A percentile compares a stretch with the other conserved stretches of the same genome.
Conservation (phyloP, 2,113 vertebrate genomes). For the Bos indicus region DNA sequence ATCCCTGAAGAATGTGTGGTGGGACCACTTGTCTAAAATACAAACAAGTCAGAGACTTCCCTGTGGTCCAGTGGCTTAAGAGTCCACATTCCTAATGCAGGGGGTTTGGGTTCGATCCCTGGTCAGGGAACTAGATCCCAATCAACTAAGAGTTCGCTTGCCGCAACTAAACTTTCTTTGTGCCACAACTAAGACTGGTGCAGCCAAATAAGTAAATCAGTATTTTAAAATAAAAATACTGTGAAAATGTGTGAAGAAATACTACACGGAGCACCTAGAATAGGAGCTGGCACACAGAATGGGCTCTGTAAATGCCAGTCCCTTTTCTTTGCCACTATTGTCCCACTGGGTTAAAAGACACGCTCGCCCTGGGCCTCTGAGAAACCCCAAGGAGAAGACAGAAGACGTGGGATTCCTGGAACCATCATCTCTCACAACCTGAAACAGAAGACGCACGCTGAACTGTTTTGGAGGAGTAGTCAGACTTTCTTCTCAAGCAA, state of each 20-base stretch:
- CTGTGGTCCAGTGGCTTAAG: background rate
- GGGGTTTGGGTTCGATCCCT: background rate
- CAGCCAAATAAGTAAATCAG: background rate
- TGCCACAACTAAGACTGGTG: background rate
- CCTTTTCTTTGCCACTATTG: background rate
- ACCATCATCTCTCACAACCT: background rate
- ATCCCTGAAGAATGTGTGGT: background rate
- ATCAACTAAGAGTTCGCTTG: background rate
- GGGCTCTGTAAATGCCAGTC: background rate
- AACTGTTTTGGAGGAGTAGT: background rate
- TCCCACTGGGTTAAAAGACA: background rate
- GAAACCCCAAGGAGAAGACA: background rate
- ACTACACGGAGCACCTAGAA: fast-evolving
- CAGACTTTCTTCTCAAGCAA: background rate
- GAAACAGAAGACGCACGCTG: background rate
- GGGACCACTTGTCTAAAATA: background rate
- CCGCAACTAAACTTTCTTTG: background rate
- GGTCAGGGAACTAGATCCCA: background rate
- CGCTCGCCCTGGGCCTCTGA: fast-evolving
- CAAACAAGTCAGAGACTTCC: background rate
- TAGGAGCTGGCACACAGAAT: background rate
- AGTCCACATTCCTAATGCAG: background rate
- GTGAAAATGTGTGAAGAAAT: background rate
- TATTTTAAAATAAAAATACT: background rate
- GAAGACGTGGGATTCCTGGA: too few species aligned